These are phyloP conservation scores for Sebastes ruberrimus DNA, from an alignment of 2,797 vertebrate genomes.

Conservation along the genomic window DNA sequence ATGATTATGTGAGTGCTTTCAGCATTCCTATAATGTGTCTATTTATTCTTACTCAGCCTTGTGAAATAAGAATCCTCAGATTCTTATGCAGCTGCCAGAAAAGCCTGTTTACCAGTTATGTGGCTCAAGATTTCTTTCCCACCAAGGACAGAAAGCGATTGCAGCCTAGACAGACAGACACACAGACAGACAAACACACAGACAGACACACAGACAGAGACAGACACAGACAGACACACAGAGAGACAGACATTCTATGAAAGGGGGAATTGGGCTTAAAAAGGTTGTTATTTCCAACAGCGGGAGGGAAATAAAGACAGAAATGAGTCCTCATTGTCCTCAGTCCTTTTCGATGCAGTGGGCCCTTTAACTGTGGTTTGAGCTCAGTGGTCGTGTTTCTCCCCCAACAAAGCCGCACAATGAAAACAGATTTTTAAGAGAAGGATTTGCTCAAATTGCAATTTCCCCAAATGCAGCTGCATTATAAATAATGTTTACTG, in stretches of 20 bases:
- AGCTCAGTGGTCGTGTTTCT: conserved; percentile 2
- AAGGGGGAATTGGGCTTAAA: background rate
- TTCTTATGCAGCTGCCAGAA: background rate
- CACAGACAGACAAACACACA: too few species aligned
- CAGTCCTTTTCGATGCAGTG: conserved; percentile 3
- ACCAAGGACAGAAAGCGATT: background rate
- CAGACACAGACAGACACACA: background rate
- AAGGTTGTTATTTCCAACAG: conserved; percentile 5
- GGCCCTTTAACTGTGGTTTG: background rate
- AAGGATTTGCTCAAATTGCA: conserved; percentile 56
- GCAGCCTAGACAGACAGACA: background rate
- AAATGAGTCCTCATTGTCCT: conserved; percentile 13
- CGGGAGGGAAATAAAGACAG: background rate
- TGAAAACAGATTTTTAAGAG: conserved; percentile 37
- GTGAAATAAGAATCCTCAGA: background rate
- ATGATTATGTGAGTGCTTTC: background rate
- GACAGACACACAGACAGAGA: background rate
- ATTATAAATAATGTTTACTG: conserved; percentile 70
- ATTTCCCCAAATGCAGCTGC: conserved; percentile 48
- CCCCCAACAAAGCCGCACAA: conserved; percentile 16
- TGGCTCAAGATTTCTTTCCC: background rate
- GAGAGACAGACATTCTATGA: background rate
- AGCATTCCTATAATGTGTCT: background rate
- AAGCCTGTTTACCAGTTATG: conserved; percentile 11
- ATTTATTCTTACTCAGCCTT: background rate